Conservation (phyloP, 2,797 vertebrate species). For the Gallinago solitaria region DNA sequence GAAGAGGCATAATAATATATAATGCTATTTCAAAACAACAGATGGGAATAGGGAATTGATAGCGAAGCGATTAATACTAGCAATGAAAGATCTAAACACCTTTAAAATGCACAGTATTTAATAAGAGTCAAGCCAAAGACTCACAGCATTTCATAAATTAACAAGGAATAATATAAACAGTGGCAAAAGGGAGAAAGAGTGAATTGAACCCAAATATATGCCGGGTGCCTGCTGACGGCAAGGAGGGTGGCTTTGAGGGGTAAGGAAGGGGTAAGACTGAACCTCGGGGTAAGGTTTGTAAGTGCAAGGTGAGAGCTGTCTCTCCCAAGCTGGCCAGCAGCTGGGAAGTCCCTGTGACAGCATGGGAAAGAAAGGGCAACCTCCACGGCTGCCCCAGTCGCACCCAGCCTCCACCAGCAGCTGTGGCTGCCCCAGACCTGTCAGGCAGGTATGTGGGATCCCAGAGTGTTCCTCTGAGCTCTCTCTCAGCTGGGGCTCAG, state of each 20-base stretch:
- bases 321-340: neutral
- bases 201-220: neutral
- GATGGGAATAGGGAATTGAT: constrained; percentile 75
- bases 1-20: constrained; percentile 71
- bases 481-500: neutral
- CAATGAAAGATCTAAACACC: constrained; percentile 71
- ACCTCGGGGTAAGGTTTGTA: neutral
- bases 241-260: neutral
- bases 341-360: neutral
- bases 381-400: neutral
- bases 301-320: neutral
- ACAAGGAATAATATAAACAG: constrained; percentile 33
- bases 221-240: neutral
- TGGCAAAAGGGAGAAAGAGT: constrained; percentile 7
- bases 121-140: constrained; percentile 61
- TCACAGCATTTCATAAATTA: constrained; percentile 72
- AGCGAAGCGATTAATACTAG: constrained; percentile 70
- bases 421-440: neutral
- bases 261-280: neutral
- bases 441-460: neutral
- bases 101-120: constrained; percentile 72
- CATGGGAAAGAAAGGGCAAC: neutral
- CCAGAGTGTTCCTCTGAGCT: neutral
- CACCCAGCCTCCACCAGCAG: neutral
- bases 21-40: constrained; percentile 73